Evolutionary conservation across 2,888 invertebrate species (phyloP), one percentile per base, ranked within the genome.

Genomic region (Mechanitis messenoides): DNA sequence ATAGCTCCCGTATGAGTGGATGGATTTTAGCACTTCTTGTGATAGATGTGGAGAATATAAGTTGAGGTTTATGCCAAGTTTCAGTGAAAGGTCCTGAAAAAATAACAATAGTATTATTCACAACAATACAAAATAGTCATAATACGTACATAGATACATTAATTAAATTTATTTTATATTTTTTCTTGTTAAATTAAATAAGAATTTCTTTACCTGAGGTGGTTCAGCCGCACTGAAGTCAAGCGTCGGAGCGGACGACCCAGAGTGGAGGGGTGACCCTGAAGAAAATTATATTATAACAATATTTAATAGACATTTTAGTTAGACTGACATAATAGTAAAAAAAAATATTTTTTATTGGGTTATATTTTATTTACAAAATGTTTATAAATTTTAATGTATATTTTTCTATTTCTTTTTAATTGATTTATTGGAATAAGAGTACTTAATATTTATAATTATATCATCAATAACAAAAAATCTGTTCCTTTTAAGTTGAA

Each of bases 41-140:
- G 79, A 89, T 66, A 81, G 71, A 68, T 82, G 80, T 0, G 82
- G 76, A 0, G 77, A 69, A 55, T 76, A 75, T 0, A 88, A 66
- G 1, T 91, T 91, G 1, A 91, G 85, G 50, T 89, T 85, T 60
- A 92, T 82, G 2, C 92, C 92, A 54, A 92, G 76, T 67, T 90
- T 91, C 0, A 90, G 71, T 0, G 92, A 92, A 60, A 92, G 53
- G 4, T 89, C 89, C 89, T 89, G 81, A n/a, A 62, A 65, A 53
- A 1, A 50, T 6, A 47, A 28, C 20, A 11, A 42, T 9, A 7
- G 1, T 42, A 9, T 9, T 42, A 9, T 42, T 42, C 42, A 42
- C 42, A 42, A 38, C 5, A 38, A 9, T 3, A 3, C 2, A 42
- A 3, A 9, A 42, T 9, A 9, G 11, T 42, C 11, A 42, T 42